phyloP scores from a whole-genome alignment of 2,797 vertebrate species.

The Pantherophis alleghaniensis region DNA sequence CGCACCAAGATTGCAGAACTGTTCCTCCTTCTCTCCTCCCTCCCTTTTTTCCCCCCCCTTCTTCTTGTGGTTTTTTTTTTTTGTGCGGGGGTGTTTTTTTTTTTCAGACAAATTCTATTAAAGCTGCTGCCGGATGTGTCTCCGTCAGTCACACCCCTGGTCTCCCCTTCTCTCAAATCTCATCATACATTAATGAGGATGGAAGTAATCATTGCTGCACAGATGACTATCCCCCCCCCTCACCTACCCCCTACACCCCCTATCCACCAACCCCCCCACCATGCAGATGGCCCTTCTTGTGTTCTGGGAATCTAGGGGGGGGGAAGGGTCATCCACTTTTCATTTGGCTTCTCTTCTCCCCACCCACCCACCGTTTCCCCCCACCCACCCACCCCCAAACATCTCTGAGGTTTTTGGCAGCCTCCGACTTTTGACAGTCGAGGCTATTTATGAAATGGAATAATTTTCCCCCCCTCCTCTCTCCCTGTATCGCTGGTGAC shows the following conservation, averaged over 20 bases:
- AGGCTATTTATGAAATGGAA: conserved; percentile 47
- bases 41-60: neutral
- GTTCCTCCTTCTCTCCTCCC: neutral
- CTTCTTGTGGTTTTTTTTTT: no score
- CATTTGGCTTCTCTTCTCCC: conserved; percentile 45
- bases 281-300: conserved; percentile 53
- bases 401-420: conserved; percentile 45
- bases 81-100: neutral
- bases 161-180: conserved; percentile 72
- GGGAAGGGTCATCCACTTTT: conserved; percentile 50
- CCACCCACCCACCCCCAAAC: conserved; percentile 33
- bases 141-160: conserved; percentile 76
- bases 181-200: conserved; percentile 74
- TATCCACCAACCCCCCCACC: neutral
- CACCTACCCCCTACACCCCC: neutral
- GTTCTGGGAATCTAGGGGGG: conserved; percentile 30
- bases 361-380: conserved; percentile 38
- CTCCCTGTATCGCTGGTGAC: conserved; percentile 21
- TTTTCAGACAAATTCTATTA: conserved; percentile 62
- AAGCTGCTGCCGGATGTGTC: conserved; percentile 68
- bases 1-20: conserved; percentile 68
- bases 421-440: neutral
- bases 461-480: conserved; percentile 12
- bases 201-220: conserved; percentile 72
- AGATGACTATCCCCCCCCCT: conserved; percentile 47